Evolutionary conservation across 2,888 invertebrate genomes (phyloP).

Genomic region (Orthonychiurus folsomi): DNA sequence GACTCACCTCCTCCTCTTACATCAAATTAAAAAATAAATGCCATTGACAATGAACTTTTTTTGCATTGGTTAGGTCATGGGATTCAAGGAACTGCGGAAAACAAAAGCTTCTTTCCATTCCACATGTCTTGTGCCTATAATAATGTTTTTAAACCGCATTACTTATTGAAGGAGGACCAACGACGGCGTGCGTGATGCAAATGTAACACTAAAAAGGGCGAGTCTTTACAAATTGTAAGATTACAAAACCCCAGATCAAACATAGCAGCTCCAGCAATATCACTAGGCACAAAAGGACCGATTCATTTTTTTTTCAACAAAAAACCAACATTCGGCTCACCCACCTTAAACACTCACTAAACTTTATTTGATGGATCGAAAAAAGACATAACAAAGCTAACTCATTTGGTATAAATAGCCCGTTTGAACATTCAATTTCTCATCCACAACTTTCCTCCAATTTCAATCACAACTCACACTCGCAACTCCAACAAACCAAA

Average conservation of each 20-base stretch:
- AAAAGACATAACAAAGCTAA: too few relatives aligned
- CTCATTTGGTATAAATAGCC: background rate
- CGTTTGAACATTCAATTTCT: background rate
- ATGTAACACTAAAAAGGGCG: background rate
- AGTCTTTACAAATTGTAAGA: background rate
- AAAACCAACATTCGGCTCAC: too few relatives aligned
- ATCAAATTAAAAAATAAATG: background rate
- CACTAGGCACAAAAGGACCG: too few relatives aligned
- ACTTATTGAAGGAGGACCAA: too few relatives aligned
- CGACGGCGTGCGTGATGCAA: background rate
- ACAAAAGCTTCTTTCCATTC: background rate
- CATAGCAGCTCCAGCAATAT: too few relatives aligned
- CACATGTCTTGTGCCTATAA: too few relatives aligned
- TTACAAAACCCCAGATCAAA: background rate
- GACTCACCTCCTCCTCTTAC: background rate
- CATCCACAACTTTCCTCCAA: background rate
- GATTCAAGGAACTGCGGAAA: background rate
- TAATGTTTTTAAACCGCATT: background rate
- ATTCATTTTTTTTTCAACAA: too few relatives aligned
- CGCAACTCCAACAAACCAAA: background rate
- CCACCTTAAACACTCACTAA: too few relatives aligned
- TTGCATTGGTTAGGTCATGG: background rate
- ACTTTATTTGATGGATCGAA: too few relatives aligned
- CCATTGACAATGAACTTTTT: slow-evolving; percentile 1
- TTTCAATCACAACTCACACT: background rate